phyloP scores from a whole-genome alignment of 2,113 vertebrate species.

The Polyodon spathula region DNA sequence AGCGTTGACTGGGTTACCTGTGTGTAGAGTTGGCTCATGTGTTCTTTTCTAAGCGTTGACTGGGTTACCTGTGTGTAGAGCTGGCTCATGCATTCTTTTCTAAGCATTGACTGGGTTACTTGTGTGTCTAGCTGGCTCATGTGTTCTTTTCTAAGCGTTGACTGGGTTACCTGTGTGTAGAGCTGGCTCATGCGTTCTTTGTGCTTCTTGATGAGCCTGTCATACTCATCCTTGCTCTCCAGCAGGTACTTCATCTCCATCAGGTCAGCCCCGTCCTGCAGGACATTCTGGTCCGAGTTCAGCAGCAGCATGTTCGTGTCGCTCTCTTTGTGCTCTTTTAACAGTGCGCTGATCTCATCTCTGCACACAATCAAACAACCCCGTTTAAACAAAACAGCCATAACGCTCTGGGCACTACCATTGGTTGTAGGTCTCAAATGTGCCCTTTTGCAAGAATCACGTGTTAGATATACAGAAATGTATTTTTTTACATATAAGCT shows the following conservation, averaged over 20 bases:
- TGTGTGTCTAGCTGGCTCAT: background rate
- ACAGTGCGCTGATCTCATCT: background rate
- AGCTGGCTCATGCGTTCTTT: slow-evolving; percentile 5
- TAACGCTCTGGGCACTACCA: too few relatives aligned
- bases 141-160: too few relatives aligned
- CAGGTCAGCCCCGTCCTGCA: background rate
- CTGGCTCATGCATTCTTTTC: slow-evolving; percentile 4
- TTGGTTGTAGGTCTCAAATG: too few relatives aligned
- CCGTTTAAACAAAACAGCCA: too few relatives aligned
- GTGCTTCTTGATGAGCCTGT: background rate
- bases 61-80: slow-evolving; percentile 9
- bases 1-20: too few relatives aligned
- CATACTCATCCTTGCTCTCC: slow-evolving; percentile 6
- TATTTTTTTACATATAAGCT: too few relatives aligned
- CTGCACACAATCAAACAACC: background rate
- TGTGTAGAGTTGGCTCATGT: too few relatives aligned
- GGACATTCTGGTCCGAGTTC: background rate
- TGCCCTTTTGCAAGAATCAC: too few relatives aligned
- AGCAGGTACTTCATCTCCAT: background rate
- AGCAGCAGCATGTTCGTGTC: background rate
- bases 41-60: too few relatives aligned
- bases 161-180: slow-evolving; percentile 9
- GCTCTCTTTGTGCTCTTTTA: background rate
- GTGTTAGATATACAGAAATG: too few relatives aligned
- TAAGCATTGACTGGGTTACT: background rate